Conservation (phyloP, 2,113 vertebrate genomes). For the Gallinago paraguaiae region DNA sequence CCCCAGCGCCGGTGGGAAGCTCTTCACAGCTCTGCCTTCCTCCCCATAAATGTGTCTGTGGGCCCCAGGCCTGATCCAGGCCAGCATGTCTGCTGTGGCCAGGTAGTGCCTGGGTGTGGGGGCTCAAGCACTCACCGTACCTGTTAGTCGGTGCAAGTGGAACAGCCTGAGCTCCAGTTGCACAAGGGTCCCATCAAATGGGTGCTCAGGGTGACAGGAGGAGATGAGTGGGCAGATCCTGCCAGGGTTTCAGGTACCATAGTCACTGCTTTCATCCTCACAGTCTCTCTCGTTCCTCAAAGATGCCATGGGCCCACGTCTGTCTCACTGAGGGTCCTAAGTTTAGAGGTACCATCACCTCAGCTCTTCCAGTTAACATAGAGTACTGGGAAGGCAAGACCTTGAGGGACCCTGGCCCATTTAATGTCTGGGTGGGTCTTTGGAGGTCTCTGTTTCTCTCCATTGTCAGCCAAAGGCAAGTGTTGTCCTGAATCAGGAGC, state of each 20-base stretch:
- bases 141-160: too few species aligned
- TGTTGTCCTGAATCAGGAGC: not conserved
- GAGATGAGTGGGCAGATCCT: not conserved
- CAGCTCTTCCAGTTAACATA: not conserved
- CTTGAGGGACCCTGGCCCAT: not conserved
- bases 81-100: not conserved
- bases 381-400: not conserved
- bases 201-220: fast-evolving
- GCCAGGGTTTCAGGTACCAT: not conserved
- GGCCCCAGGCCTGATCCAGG: not conserved
- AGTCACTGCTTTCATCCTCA: not conserved
- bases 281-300: not conserved
- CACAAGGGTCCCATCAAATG: too few species aligned
- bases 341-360: not conserved
- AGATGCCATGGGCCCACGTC: fast-evolving
- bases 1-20: fast-evolving
- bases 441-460: not conserved
- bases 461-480: not conserved
- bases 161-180: not conserved
- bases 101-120: not conserved
- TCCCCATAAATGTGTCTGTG: not conserved
- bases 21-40: not conserved
- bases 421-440: not conserved
- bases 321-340: not conserved
- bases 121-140: fast-evolving